Evolutionary conservation across 2,797 vertebrate species (phyloP), one percentile per base, ranked within the genome.

Genomic region (Myotis planiceps): DNA sequence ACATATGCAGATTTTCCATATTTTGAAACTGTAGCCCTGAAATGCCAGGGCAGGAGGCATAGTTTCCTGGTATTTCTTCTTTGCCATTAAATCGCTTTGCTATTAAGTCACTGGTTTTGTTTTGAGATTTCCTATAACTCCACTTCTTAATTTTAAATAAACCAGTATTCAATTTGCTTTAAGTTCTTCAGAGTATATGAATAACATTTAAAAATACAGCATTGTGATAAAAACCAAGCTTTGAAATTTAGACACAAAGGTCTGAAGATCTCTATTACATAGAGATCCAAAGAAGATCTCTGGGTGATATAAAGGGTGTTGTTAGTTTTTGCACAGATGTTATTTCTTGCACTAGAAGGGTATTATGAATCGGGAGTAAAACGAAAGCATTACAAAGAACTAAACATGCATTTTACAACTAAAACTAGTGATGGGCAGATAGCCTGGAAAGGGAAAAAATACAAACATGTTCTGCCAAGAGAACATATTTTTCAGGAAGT

Each of bases 371-470:
- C 42, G 21, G 68, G 55, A 88, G 81, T 29, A 65, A 51, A 55
- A 27, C 68, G 15, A 95, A 92, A 92, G 39, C 13, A 68, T 83
- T 90, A 27, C 37, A 79, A 88, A 89, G 65, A 81, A 65, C 89
- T 85, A 75, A 92, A 45, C 8, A 27, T 75, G 49, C 4, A 9
- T 89, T 91, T 79, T 91, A 86, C 10, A 79, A 87, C 27, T 58
- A 87, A 96, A 75, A 21, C 27, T 88, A 32, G 23, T 23, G 6
- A 71, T 66, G 66, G 51, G 47, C 19, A 91, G 84, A 76, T 58
- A 91, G 23, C 60, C 12, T 58, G 29, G 23, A 85, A 81, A 45
- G 42, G 18, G 13, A 80, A 83, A 74, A 32, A 92, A 95, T 34
- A 29, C 39, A 86, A 42, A 75, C 9, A n/a, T 37, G n/a, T 65